Evolutionary conservation across 2,888 invertebrate genomes (phyloP), one percentile per base, ranked within the genome.

Genomic region (Apamea monoglypha): DNA sequence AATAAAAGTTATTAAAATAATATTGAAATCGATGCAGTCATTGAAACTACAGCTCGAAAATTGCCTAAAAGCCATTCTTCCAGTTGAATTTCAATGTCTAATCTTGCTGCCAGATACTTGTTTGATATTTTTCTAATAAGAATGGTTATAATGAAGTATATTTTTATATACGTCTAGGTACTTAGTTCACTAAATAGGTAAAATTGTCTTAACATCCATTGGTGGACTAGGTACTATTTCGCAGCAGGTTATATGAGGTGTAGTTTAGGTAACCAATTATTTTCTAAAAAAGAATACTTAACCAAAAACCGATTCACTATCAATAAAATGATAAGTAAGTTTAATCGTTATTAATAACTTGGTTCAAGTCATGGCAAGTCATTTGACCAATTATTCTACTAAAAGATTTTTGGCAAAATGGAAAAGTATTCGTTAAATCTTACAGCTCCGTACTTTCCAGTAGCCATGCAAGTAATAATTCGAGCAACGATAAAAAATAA

Each of bases 401-500:
- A 21, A 47, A 47, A 12, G 1, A 3, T 7, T 8, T 25, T 69
- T 25, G 4, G 21, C 2, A 47, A 50, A 12, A 69, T 47, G 16
- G 47, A 16, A 47, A 47, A 47, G 47, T 47, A 71, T 71, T 63
- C 63, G 0, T 36, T 21, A 21, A 36, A 66, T 67, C 7, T n/a
- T n/a, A 21, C 18, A 63, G 32, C 18, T 1, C 4, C 56, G 84
- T 80, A 94, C 91, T 94, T 94, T 91, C 93, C 76, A 18, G 44
- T 53, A 36, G 69, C 92, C 90, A 87, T 92, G 91, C 93, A 80
- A 84, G 83, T 91, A 91, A 94, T 94, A 95, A 95, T 95, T 94
- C 89, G 89, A 83, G 86, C 87, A 85, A 89, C 92, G 94, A 95
- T 96, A 95, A 96, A 96, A 96, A 96, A 94, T 93, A 92, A 94